Evolutionary conservation across 2,113 vertebrate species (phyloP), one percentile per base, ranked within the genome.

Genomic region (Odontesthes bonariensis): DNA sequence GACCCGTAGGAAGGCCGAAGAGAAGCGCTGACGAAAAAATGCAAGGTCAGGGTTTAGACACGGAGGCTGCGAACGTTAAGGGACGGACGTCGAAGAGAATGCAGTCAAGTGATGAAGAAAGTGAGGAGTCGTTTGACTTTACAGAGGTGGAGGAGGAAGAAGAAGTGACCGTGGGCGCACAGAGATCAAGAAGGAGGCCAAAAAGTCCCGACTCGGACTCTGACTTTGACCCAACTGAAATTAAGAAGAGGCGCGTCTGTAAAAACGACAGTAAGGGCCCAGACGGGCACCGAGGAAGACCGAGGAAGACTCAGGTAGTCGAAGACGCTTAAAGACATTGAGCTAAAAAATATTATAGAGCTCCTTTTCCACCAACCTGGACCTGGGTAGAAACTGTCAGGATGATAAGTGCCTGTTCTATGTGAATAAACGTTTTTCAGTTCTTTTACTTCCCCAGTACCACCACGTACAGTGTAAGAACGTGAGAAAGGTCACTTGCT

Each of bases 1-100:
- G 84, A 72, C 84, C 86, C 11, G n/a, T 49, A 46, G 86, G 84
- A 38, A 74, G 86, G 22, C 79, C 84, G 0, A 62, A 19, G 35
- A 67, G 40, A 17, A 40, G 22, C 5, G 1, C 1, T 22, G 10
- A 2, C 27, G 20, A 52, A 23, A 20, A 38, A 23, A 4, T 4
- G 0, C 13, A 32, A 20, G 19, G 14, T 0, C 5, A 11, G 6
- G 12, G 17, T 20, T 40, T 16, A 10, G 51, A 47, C 6, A 59
- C 27, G 6, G 20, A 35, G 2, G 6, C 46, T 0, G 46, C n/a
- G 5, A 47, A 47, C 33, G 22, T 14, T 0, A 60, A 49, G 19
- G 13, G 1, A 0, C 52, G 3, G 27, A 57, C 22, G 17, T 23
- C 20, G 11, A 35, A 33, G 32, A 38, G 13, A 1, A 35, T 8